Evolutionary conservation across 1,140 invertebrate genomes (phyloP).

Genomic region (Agraylea sexmaculata): DNA sequence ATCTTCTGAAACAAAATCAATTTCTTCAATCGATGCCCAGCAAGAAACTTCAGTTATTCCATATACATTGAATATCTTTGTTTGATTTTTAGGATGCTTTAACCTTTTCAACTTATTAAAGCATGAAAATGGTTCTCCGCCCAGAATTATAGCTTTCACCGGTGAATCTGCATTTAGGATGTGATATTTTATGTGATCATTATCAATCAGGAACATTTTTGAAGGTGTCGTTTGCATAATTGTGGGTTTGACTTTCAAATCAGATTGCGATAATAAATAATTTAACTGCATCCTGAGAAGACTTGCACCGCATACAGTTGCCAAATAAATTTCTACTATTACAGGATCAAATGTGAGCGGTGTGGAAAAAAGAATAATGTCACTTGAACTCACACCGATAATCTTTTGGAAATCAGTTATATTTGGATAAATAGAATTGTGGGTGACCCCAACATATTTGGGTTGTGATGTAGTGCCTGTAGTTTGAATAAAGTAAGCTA

Average conservation of each 20-base stretch:
- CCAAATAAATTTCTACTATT: conserved; percentile 63
- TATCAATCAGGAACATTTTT: conserved; percentile 47
- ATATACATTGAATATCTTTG: conserved; percentile 63
- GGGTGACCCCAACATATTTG: conserved; percentile 49
- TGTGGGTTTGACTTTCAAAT: conserved; percentile 40
- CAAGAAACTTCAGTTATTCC: conserved; percentile 77
- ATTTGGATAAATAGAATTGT: conserved; percentile 50
- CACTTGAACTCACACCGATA: conserved; percentile 38
- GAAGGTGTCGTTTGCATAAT: conserved; percentile 70
- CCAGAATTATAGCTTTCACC: conserved; percentile 47
- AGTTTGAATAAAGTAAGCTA: conserved; percentile 48
- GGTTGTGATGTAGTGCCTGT: conserved; percentile 54
- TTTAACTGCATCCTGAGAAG: conserved; percentile 39
- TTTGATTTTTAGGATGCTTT: conserved; percentile 39
- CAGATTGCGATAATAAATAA: conserved; percentile 31
- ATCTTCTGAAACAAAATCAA: conserved; percentile 31
- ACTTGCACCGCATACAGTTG: conserved; percentile 46
- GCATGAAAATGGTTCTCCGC: conserved; percentile 48
- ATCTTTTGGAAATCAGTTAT: conserved; percentile 45
- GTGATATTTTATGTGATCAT: conserved; percentile 39
- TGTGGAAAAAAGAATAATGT: conserved; percentile 60
- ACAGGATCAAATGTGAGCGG: conserved; percentile 74
- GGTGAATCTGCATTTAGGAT: conserved; percentile 42
- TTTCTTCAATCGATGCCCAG: conserved; percentile 57
- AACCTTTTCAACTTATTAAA: conserved; percentile 33